Percentiles rank a stretch among this genome's conserved stretches.
Conservation (phyloP, 2,113 vertebrate species). For the Xyliphius kryptos region DNA sequence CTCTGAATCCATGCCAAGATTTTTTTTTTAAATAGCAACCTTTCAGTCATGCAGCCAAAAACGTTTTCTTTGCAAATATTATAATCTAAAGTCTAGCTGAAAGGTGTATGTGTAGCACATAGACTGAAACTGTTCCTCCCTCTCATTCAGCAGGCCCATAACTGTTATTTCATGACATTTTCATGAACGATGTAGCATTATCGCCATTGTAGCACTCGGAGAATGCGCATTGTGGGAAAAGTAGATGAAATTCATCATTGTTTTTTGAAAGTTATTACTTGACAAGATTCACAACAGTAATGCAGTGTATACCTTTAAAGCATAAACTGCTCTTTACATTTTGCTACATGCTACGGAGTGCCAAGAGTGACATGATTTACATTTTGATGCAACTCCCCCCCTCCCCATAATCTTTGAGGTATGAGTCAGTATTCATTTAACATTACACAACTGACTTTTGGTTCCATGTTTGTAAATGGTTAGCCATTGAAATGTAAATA, state of each 20-base stretch:
- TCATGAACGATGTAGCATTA: constrained; percentile 64
- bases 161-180: constrained; percentile 51
- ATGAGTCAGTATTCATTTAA: constrained; percentile 46
- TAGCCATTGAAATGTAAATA: constrained; percentile 47
- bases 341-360: constrained; percentile 31
- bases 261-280: constrained; percentile 30
- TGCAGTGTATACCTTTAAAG: constrained; percentile 42
- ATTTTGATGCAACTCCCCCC: constrained; percentile 32
- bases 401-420: constrained; percentile 29
- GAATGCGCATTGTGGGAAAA: constrained; percentile 38
- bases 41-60: constrained; percentile 41
- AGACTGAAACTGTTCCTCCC: constrained; percentile 36
- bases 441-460: constrained; percentile 24
- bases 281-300: constrained; percentile 32
- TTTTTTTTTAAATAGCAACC: constrained; percentile 21
- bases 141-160: constrained; percentile 42
- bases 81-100: constrained; percentile 30
- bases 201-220: constrained; percentile 67
- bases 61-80: constrained; percentile 38
- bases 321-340: constrained; percentile 42
- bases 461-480: constrained; percentile 44
- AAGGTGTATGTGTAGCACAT: constrained; percentile 40
- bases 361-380: constrained; percentile 40
- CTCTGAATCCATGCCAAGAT: constrained; percentile 44
- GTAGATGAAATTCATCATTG: constrained; percentile 40